Evolutionary conservation across 1,140 invertebrate species (phyloP), one percentile per base, ranked within the genome.

Genomic region (Solenopsis fugax): DNA sequence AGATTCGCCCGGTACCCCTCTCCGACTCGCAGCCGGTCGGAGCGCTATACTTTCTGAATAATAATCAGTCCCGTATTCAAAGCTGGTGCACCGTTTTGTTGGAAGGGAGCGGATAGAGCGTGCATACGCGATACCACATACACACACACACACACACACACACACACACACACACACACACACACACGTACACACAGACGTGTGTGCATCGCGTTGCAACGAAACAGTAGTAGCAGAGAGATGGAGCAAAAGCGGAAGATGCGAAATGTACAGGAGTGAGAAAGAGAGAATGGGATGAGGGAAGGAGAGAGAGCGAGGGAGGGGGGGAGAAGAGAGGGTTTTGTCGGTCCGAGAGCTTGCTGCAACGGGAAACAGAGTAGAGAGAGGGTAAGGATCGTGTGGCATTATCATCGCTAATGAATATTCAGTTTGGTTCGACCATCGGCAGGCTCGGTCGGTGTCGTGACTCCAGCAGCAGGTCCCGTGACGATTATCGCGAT

Each of bases 341-440:
- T 62, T 65, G 52, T 64, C 37, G 75, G 60, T 85, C 72, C 60
- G 45, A 24, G 34, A 67, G 81, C 58, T 21, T 29, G 29, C 50
- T 78, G 45, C 50, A 50, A 69, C 56, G 50, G 48, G 56, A 72
- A 86, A 52, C 50, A 45, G 58, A 54, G 52, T 54, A 52, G 50
- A 62, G 56, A n/a, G 56, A n/a, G 29, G 13, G 54, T 45, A 62
- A 62, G 56, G 62, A 89, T 93, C 91, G 89, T 90, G 88, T 91
- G 90, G 93, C 92, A 94, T 94, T 94, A 94, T 94, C 93, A 92
- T 94, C 91, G 86, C 93, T 93, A 94, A 94, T 94, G 93, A 94
- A 94, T 94, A 94, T 94, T 94, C 93, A 94, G 91, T 93, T 93
- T 88, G 87, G 91, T 92, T 93, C 92, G 93, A 77, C 90, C 90